Base-by-base conservation (phyloP, 2,888 invertebrate genomes). In the Polylopha cassiicola region DNA sequence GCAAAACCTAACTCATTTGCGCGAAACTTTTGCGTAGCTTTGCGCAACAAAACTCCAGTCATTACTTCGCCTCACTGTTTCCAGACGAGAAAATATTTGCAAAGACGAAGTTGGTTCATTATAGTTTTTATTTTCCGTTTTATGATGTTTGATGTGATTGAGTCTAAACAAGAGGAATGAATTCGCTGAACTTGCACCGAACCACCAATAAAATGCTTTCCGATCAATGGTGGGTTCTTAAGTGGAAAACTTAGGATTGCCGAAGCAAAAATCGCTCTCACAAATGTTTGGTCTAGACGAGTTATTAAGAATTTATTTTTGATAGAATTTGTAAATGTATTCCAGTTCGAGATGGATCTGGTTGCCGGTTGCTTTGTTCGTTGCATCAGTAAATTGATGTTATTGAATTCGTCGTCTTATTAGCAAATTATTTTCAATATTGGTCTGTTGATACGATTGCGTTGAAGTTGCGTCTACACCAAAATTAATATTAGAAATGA, bases 231-330 rank as follows among this genome's bases (percentile, higher is more conserved):
- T 62, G 61, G 65, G 49, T 65, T 52, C 51, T 60, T 64, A 60
- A 76, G 71, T 71, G 64, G 71, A 66, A 73, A 78, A 74, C 72
- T 80, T 77, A 56, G 57, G 60, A 67, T 70, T 69, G 71, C 60
- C 53, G 52, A 67, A 67, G 65, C 72, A 71, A 59, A 71, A 75
- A 74, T 66, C 55, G 62, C 54, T 69, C 61, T 56, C 53, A 50
- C 51, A 53, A 73, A 73, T 70, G 61, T 67, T 73, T 66, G 72
- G 81, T 82, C 82, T 82, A 84, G 82, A 82, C 82, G 62, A 62
- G 72, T 74, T 79, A 81, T 80, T 80, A 78, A 74, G 73, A 75
- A 76, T 73, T 64, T 72, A 74, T 70, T 71, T 68, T 59, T 53
- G 57, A 67, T 72, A 65, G 64, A 73, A 69, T 71, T 73, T 50